These are phyloP conservation scores for Oceanodroma tethys DNA, from an alignment of 2,113 vertebrate species.

Conservation along the genomic window DNA sequence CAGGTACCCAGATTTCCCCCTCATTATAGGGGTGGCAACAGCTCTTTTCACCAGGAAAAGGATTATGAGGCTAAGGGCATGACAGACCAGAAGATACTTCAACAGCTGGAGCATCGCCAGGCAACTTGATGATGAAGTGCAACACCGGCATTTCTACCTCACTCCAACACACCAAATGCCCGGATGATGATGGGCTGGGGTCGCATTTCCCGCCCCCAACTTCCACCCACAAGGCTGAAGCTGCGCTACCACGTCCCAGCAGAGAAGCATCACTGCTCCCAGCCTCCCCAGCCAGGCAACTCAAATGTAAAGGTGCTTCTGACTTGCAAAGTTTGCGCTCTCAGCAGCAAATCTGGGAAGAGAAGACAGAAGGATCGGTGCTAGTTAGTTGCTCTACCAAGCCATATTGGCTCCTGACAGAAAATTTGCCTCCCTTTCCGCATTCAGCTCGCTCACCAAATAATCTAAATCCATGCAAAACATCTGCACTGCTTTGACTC, in stretches of 20 bases:
- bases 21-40: not conserved
- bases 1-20: rapidly evolving
- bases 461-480: not conserved
- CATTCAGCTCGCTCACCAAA: not conserved
- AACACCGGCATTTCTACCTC: no score
- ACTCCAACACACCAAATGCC: rapidly evolving
- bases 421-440: not conserved
- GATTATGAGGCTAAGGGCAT: rapidly evolving
- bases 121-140: no score
- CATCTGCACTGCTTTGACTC: not conserved
- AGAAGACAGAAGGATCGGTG: not conserved
- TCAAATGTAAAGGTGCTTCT: not conserved
- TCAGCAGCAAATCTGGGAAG: not conserved
- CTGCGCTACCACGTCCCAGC: not conserved
- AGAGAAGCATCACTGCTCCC: not conserved
- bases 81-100: not conserved
- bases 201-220: rapidly evolving
- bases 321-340: not conserved
- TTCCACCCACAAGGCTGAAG: not conserved
- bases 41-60: not conserved
- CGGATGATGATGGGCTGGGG: rapidly evolving
- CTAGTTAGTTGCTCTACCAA: not conserved
- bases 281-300: not conserved
- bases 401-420: not conserved
- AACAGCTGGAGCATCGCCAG: not conserved